Evolutionary conservation across 2,797 vertebrate species (phyloP).

Genomic region (Xiphophorus birchmanni): DNA sequence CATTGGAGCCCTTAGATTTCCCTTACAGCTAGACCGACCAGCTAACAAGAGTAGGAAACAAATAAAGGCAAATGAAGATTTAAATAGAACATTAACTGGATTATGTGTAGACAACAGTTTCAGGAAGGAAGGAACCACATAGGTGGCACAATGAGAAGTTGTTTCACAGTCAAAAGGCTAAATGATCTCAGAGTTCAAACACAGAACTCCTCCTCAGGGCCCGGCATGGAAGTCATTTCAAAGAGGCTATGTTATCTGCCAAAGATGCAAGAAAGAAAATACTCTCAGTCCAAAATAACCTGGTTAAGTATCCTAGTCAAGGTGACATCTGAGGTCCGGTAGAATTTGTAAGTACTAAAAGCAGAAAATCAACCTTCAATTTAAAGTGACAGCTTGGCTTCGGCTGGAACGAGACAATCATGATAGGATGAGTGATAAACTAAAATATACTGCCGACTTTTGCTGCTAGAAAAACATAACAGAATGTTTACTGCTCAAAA

Average conservation of each 20-base stretch:
- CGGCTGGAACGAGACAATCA: not conserved
- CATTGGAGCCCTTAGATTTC: conserved; percentile 21
- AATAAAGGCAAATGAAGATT: conserved; percentile 37
- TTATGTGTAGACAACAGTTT: conserved; percentile 43
- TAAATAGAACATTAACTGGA: conserved; percentile 29
- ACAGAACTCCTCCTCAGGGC: not conserved
- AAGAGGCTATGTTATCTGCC: not conserved
- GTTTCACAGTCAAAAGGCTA: conserved; percentile 8
- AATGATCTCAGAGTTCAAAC: conserved; percentile 6
- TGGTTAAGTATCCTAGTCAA: not conserved
- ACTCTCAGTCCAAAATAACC: not conserved
- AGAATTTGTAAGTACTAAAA: not conserved
- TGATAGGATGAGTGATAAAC: not conserved
- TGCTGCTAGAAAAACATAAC: not conserved
- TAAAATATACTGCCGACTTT: not conserved
- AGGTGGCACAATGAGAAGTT: conserved; percentile 3
- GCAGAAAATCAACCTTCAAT: not conserved
- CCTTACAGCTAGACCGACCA: conserved; percentile 24
- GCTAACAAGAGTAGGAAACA: conserved; percentile 36
- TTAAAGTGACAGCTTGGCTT: not conserved
- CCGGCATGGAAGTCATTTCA: not conserved
- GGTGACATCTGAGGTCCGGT: not conserved
- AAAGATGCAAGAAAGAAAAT: not conserved
- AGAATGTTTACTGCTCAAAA: not conserved
- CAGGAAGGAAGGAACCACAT: conserved; percentile 30